Conservation (phyloP, 2,888 invertebrate species). For the Prosapia bicincta region DNA sequence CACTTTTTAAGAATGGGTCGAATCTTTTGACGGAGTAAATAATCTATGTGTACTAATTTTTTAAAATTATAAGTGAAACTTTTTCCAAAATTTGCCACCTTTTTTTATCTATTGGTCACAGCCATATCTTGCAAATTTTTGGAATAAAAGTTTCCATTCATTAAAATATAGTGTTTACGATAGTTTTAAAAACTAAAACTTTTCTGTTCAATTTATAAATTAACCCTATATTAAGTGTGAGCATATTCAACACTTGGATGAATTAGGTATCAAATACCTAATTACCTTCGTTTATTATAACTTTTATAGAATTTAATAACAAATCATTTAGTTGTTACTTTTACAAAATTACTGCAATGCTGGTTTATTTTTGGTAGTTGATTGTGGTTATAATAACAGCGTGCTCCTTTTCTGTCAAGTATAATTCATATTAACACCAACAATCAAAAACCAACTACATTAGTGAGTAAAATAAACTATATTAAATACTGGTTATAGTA, state of each 20-base stretch:
- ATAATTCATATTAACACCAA: neutral
- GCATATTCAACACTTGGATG: too few relatives aligned
- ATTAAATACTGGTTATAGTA: slow-evolving; percentile 26
- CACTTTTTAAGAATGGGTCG: neutral
- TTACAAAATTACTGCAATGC: neutral
- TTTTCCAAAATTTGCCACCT: neutral
- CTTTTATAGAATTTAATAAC: too few relatives aligned
- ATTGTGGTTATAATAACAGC: neutral
- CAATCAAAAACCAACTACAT: slow-evolving; percentile 2
- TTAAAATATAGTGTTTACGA: too few relatives aligned
- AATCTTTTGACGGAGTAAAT: neutral
- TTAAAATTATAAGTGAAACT: neutral
- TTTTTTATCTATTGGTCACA: slow-evolving; percentile 2
- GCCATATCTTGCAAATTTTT: neutral
- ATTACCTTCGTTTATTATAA: too few relatives aligned
- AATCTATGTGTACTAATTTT: neutral
- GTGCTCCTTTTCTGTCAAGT: neutral
- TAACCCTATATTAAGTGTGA: too few relatives aligned
- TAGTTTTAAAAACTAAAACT: too few relatives aligned
- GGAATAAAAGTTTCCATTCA: neutral
- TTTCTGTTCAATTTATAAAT: too few relatives aligned
- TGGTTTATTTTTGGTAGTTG: neutral
- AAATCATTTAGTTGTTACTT: neutral
- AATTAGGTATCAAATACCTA: too few relatives aligned
- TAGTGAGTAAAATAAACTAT: slow-evolving; percentile 17